Base-by-base conservation (phyloP, 2,888 invertebrate genomes). In the Thelaira solivaga region DNA sequence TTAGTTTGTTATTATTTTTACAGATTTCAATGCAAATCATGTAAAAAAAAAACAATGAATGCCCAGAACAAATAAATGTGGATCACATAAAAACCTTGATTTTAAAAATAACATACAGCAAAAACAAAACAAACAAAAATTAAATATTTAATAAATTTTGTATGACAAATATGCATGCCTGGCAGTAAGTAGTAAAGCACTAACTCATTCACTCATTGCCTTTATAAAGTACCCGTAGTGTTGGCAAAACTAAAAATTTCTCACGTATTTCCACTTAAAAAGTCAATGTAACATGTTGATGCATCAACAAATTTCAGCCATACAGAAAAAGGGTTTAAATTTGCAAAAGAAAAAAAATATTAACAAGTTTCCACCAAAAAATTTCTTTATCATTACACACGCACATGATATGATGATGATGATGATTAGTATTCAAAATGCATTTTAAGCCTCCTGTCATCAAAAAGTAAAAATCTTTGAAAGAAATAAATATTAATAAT, bases 381-480 rank as follows among this genome's bases (percentile, higher is more conserved):
- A 7, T 22, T 18, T n/a, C 24, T 47, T 59, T n/a, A 34, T 36
- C 45, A 24, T 53, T 41, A 13, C 34, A 20, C 16, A 11, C 11
- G 4, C 2, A 10, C 4, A 8, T 26, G 11, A 4, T 13, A 8
- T 43, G n/a, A n/a, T n/a, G 36, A 8, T 51, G 13, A 7, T 45
- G n/a, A 11, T 24, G n/a, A 18, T 73, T 73, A 57, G 13, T 73
- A 73, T 73, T 43, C 73, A 59, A 49, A 73, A 22, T 49, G 51
- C 57, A 59, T 65, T 59, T 43, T 20, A 1, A 18, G 10, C 41
- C 41, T 13, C 18, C 18, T 59, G 57, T 65, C 64, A 73, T 57
- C 49, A 31, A 53, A 43, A 62, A 53, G 53, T 36, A 73, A 49
- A 73, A 47, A 18, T 22, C 1, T 36, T 8, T 55, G 34, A n/a